Base-by-base conservation (phyloP, 2,113 vertebrate species). In the Osmerus mordax region DNA sequence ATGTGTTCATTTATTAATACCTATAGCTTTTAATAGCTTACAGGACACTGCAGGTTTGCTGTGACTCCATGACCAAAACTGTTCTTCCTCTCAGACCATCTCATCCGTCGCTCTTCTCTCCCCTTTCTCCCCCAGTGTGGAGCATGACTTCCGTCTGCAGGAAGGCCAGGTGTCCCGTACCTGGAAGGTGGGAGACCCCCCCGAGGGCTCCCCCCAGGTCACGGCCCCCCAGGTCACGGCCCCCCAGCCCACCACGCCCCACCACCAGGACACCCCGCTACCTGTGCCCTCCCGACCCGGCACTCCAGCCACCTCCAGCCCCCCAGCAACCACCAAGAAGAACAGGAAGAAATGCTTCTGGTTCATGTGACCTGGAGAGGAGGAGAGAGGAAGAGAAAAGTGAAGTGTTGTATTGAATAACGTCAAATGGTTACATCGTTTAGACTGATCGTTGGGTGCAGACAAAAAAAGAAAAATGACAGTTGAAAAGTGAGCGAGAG, bases 271-370 rank as follows among this genome's bases (percentile, higher is more conserved):
- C 72, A 88, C 89, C 41, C 89, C 91, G 32, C 86, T 87, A 60
- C 52, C 81, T 3, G 83, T 82, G 77, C 76, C 78, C 23, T 84
- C 86, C 11, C 79, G 32, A 21, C 54, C 32, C 36, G 89, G 89
- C 73, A 89, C 89, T 28, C 89, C 90, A 29, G 86, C 86, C 47
- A 23, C 73, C 47, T 47, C 56, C 56, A 29, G 62, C 15, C 41
- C 67, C n/a, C 9, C 87, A 28, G 81, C 78, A 72, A 71, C 84
- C 67, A 72, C 84, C 80, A 92, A 91, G 86, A 92, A 92, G 81
- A 87, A 87, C 84, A 82, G 89, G 73, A 91, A 90, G 82, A 92
- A 92, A 74, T 92, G 91, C 79, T 92, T 92, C 84, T 92, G 91
- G 91, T 92, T 92, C 86, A 89, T 92, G 74, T 92, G 89, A 92